Conservation (phyloP, 2,113 vertebrate genomes). For the Electrona antarctica region DNA sequence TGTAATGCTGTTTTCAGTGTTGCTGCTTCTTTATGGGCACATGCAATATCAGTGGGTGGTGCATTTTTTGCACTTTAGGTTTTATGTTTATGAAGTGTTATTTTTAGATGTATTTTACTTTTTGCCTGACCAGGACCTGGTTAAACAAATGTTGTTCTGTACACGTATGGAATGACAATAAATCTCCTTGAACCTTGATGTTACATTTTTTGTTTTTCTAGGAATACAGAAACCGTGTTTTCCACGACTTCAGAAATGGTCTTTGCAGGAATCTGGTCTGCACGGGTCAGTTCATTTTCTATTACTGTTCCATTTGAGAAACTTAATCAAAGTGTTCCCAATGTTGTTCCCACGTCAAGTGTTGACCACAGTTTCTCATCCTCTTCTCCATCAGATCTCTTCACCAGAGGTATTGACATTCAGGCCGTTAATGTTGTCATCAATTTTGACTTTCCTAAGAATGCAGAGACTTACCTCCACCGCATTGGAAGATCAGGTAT, state of each 20-base stretch:
- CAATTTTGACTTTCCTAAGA: slow-evolving; percentile 84
- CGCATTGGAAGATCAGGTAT: slow-evolving; percentile 83
- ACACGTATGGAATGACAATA: too few relatives aligned
- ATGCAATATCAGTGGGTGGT: too few relatives aligned
- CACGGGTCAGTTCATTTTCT: slow-evolving; percentile 70
- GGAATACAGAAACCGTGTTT: slow-evolving; percentile 80
- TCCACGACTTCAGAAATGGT: slow-evolving; percentile 83
- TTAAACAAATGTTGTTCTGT: too few relatives aligned
- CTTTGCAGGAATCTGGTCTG: slow-evolving; percentile 83
- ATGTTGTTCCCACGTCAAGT: too few relatives aligned
- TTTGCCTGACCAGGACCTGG: too few relatives aligned
- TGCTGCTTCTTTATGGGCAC: too few relatives aligned
- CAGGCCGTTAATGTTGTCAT: slow-evolving; percentile 85
- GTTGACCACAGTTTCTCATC: background rate
- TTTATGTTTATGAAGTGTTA: too few relatives aligned
- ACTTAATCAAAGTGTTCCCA: too few relatives aligned
- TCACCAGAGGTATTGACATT: slow-evolving; percentile 84
- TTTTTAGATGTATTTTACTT: background rate
- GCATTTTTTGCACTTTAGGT: too few relatives aligned
- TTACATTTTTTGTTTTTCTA: slow-evolving; percentile 19
- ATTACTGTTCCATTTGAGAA: too few relatives aligned
- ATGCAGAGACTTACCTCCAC: slow-evolving; percentile 82
- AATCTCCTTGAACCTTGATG: background rate
- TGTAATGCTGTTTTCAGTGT: too few relatives aligned
- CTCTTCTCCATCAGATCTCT: slow-evolving; percentile 72